Conservation (phyloP, 1,140 invertebrate genomes). For the Geopemphigus sp. region DNA sequence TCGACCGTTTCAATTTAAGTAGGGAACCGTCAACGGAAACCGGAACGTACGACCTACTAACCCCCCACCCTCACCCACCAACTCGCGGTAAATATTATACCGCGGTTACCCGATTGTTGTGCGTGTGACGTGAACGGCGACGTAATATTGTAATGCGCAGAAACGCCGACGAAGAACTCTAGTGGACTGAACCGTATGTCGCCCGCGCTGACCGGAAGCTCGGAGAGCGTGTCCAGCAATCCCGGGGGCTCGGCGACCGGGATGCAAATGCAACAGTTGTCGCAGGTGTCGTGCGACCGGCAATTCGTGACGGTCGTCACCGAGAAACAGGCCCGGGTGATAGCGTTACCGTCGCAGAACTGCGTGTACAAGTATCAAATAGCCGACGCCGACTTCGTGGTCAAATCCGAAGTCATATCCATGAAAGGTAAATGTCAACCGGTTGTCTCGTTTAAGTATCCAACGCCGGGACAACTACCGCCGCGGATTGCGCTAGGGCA, state of each 20-base stretch:
- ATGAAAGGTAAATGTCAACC: conserved; percentile 72
- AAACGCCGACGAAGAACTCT: conserved; percentile 64
- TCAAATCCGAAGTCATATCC: conserved; percentile 89
- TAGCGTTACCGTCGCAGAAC: conserved; percentile 91
- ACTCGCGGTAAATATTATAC: too few species aligned
- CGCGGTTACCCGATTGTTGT: too few species aligned
- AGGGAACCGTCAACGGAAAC: too few species aligned
- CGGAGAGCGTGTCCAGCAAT: conserved; percentile 48
- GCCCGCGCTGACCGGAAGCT: conserved; percentile 61
- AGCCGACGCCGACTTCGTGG: conserved; percentile 84
- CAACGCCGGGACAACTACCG: too few species aligned
- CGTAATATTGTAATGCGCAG: too few species aligned
- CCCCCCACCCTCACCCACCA: too few species aligned
- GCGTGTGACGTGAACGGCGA: too few species aligned
- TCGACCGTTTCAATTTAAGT: too few species aligned
- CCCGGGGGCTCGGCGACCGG: not conserved
- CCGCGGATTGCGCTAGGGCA: too few species aligned
- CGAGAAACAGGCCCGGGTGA: conserved; percentile 91
- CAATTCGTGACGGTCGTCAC: conserved; percentile 92
- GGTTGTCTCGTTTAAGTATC: too few species aligned
- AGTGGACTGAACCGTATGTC: conserved; percentile 66
- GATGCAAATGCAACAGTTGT: not conserved
- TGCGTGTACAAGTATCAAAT: conserved; percentile 82
- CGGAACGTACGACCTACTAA: too few species aligned
- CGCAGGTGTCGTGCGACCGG: conserved; percentile 66